Base-by-base conservation (phyloP, 1,140 invertebrate species). In the Achroia grisella region DNA sequence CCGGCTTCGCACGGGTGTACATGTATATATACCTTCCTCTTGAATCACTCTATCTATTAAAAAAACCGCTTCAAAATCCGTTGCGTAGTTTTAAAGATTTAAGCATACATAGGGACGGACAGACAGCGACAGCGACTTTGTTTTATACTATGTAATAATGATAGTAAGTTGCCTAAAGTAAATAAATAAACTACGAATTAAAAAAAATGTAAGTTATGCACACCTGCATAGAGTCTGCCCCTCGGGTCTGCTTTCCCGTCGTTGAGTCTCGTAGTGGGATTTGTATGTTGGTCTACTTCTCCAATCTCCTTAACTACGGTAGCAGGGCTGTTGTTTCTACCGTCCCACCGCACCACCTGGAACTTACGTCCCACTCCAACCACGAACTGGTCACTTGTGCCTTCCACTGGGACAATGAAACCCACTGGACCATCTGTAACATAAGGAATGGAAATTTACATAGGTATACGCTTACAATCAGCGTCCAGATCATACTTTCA, bases 161-260 rank as follows among this genome's bases (percentile, higher is more conserved):
- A n/a, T n/a, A n/a, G n/a, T n/a, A n/a, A n/a, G n/a, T n/a, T n/a
- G n/a, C n/a, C n/a, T n/a, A n/a, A n/a, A n/a, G n/a, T n/a, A n/a
- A n/a, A n/a, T n/a, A n/a, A n/a, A n/a, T n/a, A n/a, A n/a, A n/a
- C n/a, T n/a, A n/a, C n/a, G n/a, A n/a, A n/a, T n/a, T n/a, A n/a
- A n/a, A n/a, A 23, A 23, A 23, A 23, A 3, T 23, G 17, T 6
- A 23, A 23, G 2, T 23, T 23, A 3, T 34, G 6, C 11, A 6
- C 10, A 93, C 94, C 94, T 48, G 90, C 88, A 90, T 91, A 96
- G 2, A 97, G 70, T 31, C 94, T 87, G 33, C 95, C 95, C 8
- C 67, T 77, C 0, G 90, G 88, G 76, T 98, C 95, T 48, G 91
- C 92, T 86, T 97, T 98, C 6, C 91, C 96, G 84, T 97, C 95